Evolutionary conservation across 2,113 vertebrate genomes (phyloP).

Genomic region (Microcebus tavaratra): DNA sequence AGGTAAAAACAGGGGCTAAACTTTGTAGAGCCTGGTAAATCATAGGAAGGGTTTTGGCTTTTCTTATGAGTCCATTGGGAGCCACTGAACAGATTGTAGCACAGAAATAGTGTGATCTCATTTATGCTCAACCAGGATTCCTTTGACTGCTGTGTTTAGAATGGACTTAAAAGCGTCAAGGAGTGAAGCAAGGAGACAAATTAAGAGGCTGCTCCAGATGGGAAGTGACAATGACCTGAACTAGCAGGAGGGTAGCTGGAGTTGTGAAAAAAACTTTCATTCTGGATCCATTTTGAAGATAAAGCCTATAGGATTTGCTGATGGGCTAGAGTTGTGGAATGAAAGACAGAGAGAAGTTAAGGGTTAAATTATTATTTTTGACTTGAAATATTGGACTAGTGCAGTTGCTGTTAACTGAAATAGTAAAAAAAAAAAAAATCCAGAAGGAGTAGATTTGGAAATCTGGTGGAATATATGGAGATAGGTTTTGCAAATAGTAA

Average conservation of each 20-base stretch:
- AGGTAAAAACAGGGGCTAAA: neutral
- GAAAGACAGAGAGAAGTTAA: neutral
- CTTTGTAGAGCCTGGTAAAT: neutral
- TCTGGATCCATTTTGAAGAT: neutral
- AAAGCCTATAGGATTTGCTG: neutral
- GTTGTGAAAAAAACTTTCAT: neutral
- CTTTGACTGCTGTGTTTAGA: neutral
- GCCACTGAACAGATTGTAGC: accelerated
- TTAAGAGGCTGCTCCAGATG: neutral
- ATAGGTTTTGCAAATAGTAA: neutral
- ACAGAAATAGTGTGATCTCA: neutral
- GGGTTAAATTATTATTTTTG: neutral
- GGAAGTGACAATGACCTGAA: neutral
- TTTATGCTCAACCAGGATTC: neutral
- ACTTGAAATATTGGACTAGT: neutral
- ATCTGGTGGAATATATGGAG: neutral
- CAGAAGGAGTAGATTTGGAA: neutral
- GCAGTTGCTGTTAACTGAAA: neutral
- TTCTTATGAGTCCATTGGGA: neutral
- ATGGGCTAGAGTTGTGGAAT: neutral
- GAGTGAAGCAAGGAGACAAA: neutral
- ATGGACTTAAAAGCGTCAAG: neutral
- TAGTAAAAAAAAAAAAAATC: neutral
- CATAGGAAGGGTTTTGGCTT: neutral
- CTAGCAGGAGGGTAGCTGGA: accelerated